These are phyloP conservation scores for Malurus elegans DNA, from an alignment of 2,113 vertebrate species.

Conservation along the genomic window DNA sequence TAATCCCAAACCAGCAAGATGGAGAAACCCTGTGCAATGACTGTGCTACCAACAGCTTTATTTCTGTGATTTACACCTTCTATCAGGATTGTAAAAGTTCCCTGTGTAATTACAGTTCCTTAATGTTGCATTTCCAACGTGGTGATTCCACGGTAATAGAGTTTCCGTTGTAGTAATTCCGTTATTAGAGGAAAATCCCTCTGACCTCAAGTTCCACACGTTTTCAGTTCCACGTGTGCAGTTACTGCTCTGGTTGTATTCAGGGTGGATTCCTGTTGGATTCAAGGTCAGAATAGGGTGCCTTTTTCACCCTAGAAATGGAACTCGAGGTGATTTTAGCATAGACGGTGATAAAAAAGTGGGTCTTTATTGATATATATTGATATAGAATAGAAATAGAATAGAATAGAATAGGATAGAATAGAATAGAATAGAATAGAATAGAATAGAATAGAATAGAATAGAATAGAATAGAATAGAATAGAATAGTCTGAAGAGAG, in stretches of 20 bases:
- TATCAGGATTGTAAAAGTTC: slow-evolving; percentile 42
- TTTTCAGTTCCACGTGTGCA: neutral
- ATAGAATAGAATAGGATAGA: no score
- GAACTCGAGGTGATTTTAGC: no score
- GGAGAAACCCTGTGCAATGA: slow-evolving; percentile 37
- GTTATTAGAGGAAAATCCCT: slow-evolving; percentile 47
- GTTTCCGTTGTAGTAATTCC: slow-evolving; percentile 50
- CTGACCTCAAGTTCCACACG: neutral
- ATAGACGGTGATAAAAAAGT: no score
- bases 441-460: no score
- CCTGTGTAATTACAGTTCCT: slow-evolving; percentile 7
- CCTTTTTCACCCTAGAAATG: no score
- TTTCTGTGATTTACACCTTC: slow-evolving; percentile 47
- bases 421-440: no score
- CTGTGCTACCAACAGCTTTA: slow-evolving; percentile 52
- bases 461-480: no score
- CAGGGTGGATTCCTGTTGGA: no score
- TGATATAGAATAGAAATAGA: no score
- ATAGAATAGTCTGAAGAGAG: neutral
- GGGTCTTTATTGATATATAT: no score
- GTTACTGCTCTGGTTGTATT: neutral
- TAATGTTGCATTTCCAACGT: slow-evolving; percentile 1
- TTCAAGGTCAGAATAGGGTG: no score
- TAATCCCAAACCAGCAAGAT: neutral
- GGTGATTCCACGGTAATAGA: slow-evolving; percentile 23